Evolutionary conservation across 2,888 invertebrate genomes (phyloP), one percentile per base, ranked within the genome.

Genomic region (Gymnosoma rotundatum): DNA sequence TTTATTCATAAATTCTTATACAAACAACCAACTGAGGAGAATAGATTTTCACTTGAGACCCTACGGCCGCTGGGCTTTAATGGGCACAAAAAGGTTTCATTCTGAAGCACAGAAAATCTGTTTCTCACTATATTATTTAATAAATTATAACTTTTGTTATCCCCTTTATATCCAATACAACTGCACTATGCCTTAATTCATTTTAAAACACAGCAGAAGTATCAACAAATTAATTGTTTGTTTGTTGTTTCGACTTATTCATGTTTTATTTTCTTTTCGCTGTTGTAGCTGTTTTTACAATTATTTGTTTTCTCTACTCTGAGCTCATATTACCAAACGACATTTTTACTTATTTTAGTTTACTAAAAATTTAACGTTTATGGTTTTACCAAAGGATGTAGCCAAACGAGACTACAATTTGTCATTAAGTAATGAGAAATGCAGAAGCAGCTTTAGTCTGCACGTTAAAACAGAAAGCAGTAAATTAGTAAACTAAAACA

Each of bases 171-270:
- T 42, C 12, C 4, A 12, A 42, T 12, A 12, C 1, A n/a, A 42
- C 3, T 32, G 2, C 32, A 32, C 7, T 32, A 7, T 6, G 32
- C 7, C 7, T 42, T 42, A 12, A 12, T 42, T 42, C 42, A 42
- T 42, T 12, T 42, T 2, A 10, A 42, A 8, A 10, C 7, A 1
- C 42, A 10, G 63, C 63, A 70, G 45, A 70, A 70, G 63, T 70
- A 70, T 25, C 25, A 54, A 70, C 48, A 56, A 78, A 78, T 78
- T 78, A 78, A 64, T 48, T 78, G 70, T 63, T 63, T 70, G 69
- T 70, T 70, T 78, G 38, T 63, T 8, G n/a, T 58, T 70, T 56
- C 4, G 25, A 25, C 25, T 45, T 45, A 6, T 32, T 36, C 60
- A 8, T 61, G 48, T 16, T 32, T 60, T 52, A 32, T 52, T 25